phyloP scores from a whole-genome alignment of 2,888 invertebrate genomes.

The Tetheella fluctuosa region DNA sequence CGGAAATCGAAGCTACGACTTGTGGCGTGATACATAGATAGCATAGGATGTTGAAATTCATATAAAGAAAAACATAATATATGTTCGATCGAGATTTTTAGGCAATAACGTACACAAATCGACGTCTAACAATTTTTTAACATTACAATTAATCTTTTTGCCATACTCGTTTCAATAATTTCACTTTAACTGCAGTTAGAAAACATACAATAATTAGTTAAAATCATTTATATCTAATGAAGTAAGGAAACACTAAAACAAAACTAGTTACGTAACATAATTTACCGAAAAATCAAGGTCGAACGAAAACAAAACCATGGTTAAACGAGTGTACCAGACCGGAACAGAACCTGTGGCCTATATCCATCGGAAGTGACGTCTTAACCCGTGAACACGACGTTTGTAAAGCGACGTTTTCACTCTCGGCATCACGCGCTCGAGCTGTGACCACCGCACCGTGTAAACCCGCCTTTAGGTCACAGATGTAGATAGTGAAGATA shows the following conservation, averaged over 20 bases:
- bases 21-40: too few relatives aligned
- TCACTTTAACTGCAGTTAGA: too few relatives aligned
- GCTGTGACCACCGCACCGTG: slow-evolving; percentile 60
- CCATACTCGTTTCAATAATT: too few relatives aligned
- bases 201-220: too few relatives aligned
- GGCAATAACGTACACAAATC: too few relatives aligned
- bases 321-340: slow-evolving; percentile 68
- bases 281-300: slow-evolving; percentile 62
- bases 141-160: too few relatives aligned
- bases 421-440: slow-evolving; percentile 66
- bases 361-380: slow-evolving; percentile 71
- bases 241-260: slow-evolving; percentile 37
- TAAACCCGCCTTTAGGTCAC: slow-evolving; percentile 59
- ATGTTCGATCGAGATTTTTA: too few relatives aligned
- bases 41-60: too few relatives aligned
- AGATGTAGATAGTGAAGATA: slow-evolving; percentile 30
- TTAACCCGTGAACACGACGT: slow-evolving; percentile 38
- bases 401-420: slow-evolving; percentile 63
- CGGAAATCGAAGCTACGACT: too few relatives aligned
- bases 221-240: slow-evolving; percentile 19
- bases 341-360: slow-evolving; percentile 64
- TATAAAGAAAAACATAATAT: too few relatives aligned
- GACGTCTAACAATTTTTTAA: too few relatives aligned
- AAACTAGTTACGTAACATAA: slow-evolving; percentile 55
- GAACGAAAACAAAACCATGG: slow-evolving; percentile 70